Conservation (phyloP, 2,113 vertebrate species). For the Setophaga coronata region DNA sequence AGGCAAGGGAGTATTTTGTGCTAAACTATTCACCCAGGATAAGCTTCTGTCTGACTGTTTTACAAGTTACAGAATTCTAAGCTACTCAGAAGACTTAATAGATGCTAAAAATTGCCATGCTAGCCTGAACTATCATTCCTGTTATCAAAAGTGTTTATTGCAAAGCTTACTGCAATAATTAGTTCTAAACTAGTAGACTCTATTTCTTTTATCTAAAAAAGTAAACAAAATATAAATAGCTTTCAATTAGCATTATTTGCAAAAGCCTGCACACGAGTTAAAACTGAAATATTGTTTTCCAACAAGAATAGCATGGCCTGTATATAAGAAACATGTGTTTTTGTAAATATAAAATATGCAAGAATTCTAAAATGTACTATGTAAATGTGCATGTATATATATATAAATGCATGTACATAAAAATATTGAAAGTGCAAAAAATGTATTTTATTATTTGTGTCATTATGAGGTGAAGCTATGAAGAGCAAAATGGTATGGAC, state of each 20-base stretch:
- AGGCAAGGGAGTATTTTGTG: constrained; percentile 25
- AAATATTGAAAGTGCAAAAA: background rate
- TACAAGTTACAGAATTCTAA: constrained; percentile 20
- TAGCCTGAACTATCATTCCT: background rate
- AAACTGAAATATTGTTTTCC: background rate
- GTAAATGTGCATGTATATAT: background rate
- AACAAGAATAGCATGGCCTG: background rate
- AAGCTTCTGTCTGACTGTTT: constrained; percentile 29
- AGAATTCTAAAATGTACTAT: background rate
- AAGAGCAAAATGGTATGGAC: background rate
- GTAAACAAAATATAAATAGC: background rate
- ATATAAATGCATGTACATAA: background rate
- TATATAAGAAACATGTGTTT: background rate
- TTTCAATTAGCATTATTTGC: background rate
- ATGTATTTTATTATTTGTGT: background rate
- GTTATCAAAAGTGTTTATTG: background rate
- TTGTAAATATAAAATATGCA: background rate
- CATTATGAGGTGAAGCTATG: background rate
- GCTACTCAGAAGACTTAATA: background rate
- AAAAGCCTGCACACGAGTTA: background rate
- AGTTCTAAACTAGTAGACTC: background rate
- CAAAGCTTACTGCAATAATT: constrained; percentile 1
- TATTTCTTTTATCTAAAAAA: background rate
- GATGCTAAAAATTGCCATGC: background rate
- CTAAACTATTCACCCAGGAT: constrained; percentile 24